These are phyloP conservation scores for Aepyceros melampus DNA, from an alignment of 2,113 vertebrate genomes.

Conservation along the genomic window DNA sequence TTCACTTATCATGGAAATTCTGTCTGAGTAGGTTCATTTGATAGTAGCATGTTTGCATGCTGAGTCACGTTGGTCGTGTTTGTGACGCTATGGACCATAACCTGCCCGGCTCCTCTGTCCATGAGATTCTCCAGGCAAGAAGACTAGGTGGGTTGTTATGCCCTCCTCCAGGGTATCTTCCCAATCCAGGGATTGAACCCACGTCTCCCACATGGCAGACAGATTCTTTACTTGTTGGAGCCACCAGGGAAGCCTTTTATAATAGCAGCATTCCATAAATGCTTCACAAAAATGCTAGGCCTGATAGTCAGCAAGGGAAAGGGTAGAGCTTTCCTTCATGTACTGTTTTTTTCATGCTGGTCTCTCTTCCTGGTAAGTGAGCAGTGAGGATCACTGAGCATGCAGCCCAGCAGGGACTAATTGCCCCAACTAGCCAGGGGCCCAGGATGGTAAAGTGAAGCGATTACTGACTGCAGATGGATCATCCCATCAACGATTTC, in stretches of 20 bases:
- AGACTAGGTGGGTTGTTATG: not conserved
- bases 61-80: not conserved
- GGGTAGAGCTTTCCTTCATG: not conserved
- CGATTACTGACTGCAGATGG: conserved; percentile 69
- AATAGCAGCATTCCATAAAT: not conserved
- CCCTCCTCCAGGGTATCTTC: not conserved
- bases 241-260: not conserved
- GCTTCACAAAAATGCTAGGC: not conserved
- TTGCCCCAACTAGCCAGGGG: conserved; percentile 39
- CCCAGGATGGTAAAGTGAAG: conserved; percentile 30
- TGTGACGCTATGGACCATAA: accelerated
- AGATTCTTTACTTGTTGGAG: not conserved
- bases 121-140: not conserved
- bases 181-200: not conserved
- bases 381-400: conserved; percentile 36
- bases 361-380: conserved; percentile 49
- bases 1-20: not conserved
- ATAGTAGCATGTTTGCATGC: not conserved
- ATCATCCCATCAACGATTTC: conserved; percentile 50
- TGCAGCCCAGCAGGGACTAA: conserved; percentile 62
- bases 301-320: not conserved
- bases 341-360: not conserved
- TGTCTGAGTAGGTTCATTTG: not conserved
- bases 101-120: not conserved
- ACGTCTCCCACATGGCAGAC: not conserved